Conservation (phyloP, 2,797 vertebrate genomes). For the Tangara arthus region DNA sequence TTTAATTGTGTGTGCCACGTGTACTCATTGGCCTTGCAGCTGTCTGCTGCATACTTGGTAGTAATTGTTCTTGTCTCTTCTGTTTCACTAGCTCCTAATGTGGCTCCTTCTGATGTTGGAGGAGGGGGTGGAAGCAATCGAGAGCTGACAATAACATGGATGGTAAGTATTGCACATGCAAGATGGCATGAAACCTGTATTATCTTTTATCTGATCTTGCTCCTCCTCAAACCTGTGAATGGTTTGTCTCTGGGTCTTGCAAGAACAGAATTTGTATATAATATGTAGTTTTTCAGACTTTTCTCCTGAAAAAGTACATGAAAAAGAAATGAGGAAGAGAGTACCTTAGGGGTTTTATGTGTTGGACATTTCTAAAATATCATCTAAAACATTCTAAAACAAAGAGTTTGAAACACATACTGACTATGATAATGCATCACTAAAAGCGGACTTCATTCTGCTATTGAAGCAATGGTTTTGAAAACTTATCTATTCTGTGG, state of each 20-base stretch:
- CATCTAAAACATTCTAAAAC: background rate
- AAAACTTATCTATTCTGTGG: background rate
- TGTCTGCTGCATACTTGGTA: background rate
- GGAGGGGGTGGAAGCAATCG: conserved; percentile 91
- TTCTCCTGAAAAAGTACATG: background rate
- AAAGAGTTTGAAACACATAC: background rate
- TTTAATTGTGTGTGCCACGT: conserved; percentile 37
- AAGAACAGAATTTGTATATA: background rate
- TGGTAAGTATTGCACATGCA: conserved; percentile 75
- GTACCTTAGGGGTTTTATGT: background rate
- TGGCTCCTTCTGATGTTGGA: conserved; percentile 91
- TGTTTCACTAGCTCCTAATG: conserved; percentile 86
- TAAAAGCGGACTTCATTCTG: background rate
- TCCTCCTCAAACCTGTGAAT: background rate
- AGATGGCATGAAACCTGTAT: background rate
- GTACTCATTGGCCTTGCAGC: conserved; percentile 62
- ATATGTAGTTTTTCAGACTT: background rate
- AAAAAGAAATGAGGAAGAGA: background rate
- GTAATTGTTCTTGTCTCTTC: conserved; percentile 20
- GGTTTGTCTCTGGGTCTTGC: background rate
- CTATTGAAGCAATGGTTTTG: background rate
- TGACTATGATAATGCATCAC: background rate
- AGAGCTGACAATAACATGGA: conserved; percentile 96
- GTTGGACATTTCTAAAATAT: background rate
- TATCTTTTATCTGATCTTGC: background rate